These are phyloP conservation scores for Umimayanthus chanpuru DNA, from an alignment of 92 coral and sea anemone genomes.

Conservation along the genomic window DNA sequence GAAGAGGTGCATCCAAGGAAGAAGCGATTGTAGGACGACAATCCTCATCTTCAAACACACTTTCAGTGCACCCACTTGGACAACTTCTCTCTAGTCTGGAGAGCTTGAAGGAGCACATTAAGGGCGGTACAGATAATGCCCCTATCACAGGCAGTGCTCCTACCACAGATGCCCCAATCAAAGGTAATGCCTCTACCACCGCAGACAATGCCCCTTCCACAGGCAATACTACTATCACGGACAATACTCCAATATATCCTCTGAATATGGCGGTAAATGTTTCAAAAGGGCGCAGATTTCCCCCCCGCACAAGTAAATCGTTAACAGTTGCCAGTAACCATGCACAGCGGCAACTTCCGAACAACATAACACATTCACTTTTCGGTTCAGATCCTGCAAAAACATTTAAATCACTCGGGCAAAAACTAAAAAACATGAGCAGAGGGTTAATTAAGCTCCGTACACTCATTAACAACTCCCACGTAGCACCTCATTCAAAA, in stretches of 20 bases:
- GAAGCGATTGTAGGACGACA: neutral
- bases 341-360: neutral
- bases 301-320: neutral
- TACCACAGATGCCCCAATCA: neutral
- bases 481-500: neutral
- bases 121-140: neutral
- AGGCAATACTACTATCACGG: neutral
- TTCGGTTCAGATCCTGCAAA: neutral
- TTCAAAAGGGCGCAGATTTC: neutral
- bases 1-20: neutral
- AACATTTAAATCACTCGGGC: neutral
- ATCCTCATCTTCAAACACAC: neutral
- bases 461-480: neutral
- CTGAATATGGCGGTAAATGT: neutral
- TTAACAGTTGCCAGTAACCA: neutral
- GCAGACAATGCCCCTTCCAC: neutral
- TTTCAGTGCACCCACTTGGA: constrained; percentile 29
- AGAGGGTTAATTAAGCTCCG: neutral
- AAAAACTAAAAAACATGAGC: neutral
- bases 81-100: constrained; percentile 34
- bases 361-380: neutral
- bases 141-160: neutral
- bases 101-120: constrained; percentile 34
- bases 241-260: neutral
- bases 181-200: neutral